Base-by-base conservation (phyloP, 2,797 vertebrate genomes). In the Danionella dracula region DNA sequence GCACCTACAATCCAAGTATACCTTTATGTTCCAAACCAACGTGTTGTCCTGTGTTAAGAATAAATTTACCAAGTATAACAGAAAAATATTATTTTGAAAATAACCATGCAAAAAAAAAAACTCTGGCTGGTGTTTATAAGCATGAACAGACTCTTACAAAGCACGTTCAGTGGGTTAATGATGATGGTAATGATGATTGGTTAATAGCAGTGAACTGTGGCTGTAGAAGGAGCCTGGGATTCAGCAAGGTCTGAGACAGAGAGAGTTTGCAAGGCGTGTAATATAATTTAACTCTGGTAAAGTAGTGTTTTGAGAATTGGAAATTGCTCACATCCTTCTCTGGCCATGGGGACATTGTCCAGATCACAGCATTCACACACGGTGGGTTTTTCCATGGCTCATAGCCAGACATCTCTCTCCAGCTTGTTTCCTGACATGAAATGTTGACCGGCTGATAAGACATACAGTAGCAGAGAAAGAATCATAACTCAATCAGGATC, bases 291-390 rank as follows among this genome's bases (percentile, higher is more conserved):
- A 92, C 88, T 82, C 64, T 38, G 76, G 81, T 83, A 89, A 92
- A 92, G 90, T 88, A 91, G 85, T 92, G 90, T 93, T 93, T 92
- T 87, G 89, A 92, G 89, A 86, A 90, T 86, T 88, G 83, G 85
- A 93, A 94, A 94, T 93, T 92, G 88, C 90, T 93, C 83, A 90
- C 92, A 94, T 93, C 91, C 92, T 86, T 87, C 86, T 88, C 83
- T 88, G 90, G 86, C 85, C 84, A 86, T 61, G 53, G 77, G 74
- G 82, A 94, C 90, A 91, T 82, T 92, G 87, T 90, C 90, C 92
- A 94, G 92, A 90, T 69, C 79, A 79, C 74, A 46, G 45, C 19
- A 41, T 54, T 45, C n/a, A 49, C 63, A 79, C 61, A 50, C 46
- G 49, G 48, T 59, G 35, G 49, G 34, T 53, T 69, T 51, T 63